Evolutionary conservation across 2,888 invertebrate species (phyloP).

Genomic region (Rotaria sp.): DNA sequence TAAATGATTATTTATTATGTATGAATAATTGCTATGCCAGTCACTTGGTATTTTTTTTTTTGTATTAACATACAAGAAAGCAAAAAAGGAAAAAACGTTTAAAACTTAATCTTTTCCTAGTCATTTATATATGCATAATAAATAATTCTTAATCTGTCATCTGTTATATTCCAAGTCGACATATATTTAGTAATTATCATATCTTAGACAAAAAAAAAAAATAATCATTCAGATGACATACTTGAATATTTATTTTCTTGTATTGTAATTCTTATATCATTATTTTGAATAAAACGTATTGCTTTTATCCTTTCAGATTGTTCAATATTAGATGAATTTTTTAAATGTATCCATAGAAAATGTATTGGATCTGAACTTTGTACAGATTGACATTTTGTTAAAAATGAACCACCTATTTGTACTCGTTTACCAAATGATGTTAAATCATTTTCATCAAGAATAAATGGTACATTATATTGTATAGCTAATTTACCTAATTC

Average conservation of each 20-base stretch:
- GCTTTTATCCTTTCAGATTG: background rate
- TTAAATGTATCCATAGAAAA: conserved; percentile 28
- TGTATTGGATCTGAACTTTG: background rate
- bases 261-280: background rate
- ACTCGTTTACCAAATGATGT: conserved; percentile 14
- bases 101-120: too few relatives aligned
- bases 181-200: too few relatives aligned
- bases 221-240: background rate
- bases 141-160: too few relatives aligned
- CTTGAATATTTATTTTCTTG: background rate
- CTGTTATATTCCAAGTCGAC: too few relatives aligned
- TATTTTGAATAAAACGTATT: background rate
- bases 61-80: too few relatives aligned
- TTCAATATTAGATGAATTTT: background rate
- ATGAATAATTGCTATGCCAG: background rate
- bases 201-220: background rate
- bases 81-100: too few relatives aligned
- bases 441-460: background rate
- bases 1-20: background rate
- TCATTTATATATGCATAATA: too few relatives aligned
- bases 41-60: background rate
- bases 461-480: conserved; percentile 1
- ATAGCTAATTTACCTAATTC: conserved; percentile 16
- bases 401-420: background rate
- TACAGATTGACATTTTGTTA: conserved; percentile 13